Conservation (phyloP, 2,113 vertebrate genomes). For the Maccullochella peelii region DNA sequence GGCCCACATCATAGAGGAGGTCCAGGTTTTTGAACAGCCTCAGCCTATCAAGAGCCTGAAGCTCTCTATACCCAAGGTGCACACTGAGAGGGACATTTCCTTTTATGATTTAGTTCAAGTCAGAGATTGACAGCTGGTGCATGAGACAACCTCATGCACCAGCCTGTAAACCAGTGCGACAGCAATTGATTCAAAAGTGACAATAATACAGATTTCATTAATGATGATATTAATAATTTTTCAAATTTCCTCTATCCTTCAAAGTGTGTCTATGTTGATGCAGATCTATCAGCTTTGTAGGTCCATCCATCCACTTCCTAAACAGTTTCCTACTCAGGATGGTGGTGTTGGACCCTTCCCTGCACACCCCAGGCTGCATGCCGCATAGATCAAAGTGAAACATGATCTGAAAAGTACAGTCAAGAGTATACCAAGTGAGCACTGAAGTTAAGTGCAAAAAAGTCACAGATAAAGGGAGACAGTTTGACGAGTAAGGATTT, state of each 20-base stretch:
- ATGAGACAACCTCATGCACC: not conserved
- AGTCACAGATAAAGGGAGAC: not conserved
- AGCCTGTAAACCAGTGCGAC: not conserved
- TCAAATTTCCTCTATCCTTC: not conserved
- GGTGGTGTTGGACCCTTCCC: not conserved
- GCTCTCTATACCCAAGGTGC: conserved; percentile 85
- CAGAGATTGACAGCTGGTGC: too few relatives aligned
- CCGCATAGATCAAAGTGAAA: not conserved
- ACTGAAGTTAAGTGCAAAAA: not conserved
- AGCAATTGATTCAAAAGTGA: not conserved
- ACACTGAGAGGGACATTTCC: not conserved
- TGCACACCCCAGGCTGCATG: not conserved
- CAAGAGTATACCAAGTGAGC: not conserved
- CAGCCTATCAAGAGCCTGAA: conserved; percentile 89
- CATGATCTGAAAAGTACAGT: not conserved
- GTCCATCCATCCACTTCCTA: not conserved
- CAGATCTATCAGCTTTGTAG: not conserved
- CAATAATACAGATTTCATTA: not conserved
- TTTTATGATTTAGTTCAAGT: not conserved
- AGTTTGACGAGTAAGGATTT: too few relatives aligned
- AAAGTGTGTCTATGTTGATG: not conserved
- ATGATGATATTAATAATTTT: not conserved
- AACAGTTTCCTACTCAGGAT: not conserved
- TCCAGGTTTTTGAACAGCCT: conserved; percentile 86
- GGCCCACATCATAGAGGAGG: conserved; percentile 90